Conservation (phyloP, 2,888 invertebrate genomes). For the Sycophila texana region DNA sequence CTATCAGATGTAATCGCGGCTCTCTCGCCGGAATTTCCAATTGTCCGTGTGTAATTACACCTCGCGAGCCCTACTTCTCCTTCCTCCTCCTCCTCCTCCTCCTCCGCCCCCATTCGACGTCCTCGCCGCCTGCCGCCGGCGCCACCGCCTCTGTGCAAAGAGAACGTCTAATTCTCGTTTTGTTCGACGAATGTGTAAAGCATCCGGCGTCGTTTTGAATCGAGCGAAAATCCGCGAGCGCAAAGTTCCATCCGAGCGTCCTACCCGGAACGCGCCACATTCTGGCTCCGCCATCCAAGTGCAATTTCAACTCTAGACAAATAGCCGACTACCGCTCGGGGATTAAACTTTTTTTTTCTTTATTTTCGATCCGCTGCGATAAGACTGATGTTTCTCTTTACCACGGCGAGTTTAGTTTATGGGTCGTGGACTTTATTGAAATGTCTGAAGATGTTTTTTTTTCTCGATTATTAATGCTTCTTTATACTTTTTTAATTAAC, state of each 20-base stretch:
- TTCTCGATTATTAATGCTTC: no score
- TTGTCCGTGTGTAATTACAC: constrained; percentile 50
- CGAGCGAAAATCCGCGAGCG: constrained; percentile 18
- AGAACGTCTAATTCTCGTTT: constrained; percentile 40
- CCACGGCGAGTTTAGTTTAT: no score
- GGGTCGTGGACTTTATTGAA: no score
- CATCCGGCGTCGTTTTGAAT: constrained; percentile 3
- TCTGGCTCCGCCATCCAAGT: background rate
- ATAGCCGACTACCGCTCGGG: background rate
- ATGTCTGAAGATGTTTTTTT: no score
- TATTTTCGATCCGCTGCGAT: no score
- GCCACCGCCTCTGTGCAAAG: background rate
- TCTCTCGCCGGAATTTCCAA: constrained; percentile 40
- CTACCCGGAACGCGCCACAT: background rate
- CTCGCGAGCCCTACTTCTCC: constrained; percentile 12
- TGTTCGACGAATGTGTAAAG: constrained; percentile 3
- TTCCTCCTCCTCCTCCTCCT: background rate
- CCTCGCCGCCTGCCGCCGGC: background rate
- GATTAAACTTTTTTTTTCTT: background rate
- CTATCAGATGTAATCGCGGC: constrained; percentile 49
- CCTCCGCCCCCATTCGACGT: background rate
- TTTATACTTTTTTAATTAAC: no score
- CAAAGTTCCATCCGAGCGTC: background rate
- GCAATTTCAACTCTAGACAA: constrained; percentile 2
- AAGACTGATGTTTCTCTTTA: no score